Evolutionary conservation across 2,113 vertebrate genomes (phyloP).

Genomic region (Empidonax traillii): DNA sequence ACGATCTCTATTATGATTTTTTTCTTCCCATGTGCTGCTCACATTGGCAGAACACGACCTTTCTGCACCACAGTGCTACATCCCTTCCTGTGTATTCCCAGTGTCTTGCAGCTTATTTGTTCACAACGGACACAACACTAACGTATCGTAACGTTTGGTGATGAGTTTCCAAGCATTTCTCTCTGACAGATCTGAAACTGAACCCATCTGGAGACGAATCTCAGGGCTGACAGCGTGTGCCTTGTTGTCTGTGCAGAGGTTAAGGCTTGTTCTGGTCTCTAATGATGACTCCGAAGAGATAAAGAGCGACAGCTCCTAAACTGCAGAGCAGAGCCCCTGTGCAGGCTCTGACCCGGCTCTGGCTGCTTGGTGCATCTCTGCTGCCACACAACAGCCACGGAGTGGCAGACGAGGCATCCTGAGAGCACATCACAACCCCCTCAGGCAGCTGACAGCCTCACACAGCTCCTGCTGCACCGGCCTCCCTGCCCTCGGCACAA

Average conservation of each 20-base stretch:
- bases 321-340: neutral
- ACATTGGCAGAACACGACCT: neutral
- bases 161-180: neutral
- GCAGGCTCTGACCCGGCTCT: neutral
- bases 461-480: neutral
- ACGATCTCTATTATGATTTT: neutral
- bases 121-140: neutral
- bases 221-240: neutral
- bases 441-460: neutral
- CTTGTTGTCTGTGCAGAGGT: neutral
- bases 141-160: accelerated
- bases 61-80: neutral
- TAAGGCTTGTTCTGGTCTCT: neutral
- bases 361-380: neutral
- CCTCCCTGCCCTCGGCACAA: neutral
- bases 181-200: neutral
- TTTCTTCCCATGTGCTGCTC: neutral
- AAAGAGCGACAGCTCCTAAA: neutral
- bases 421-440: neutral
- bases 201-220: neutral
- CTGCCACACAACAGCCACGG: constrained; percentile 10
- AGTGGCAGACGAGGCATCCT: constrained; percentile 20
- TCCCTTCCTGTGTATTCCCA: neutral
- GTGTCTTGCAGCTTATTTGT: neutral
- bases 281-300: neutral